Percentiles rank a stretch among this genome's conserved stretches.
Evolutionary conservation across 1,140 invertebrate genomes (phyloP).

Genomic region (Dendroctonus valens): DNA sequence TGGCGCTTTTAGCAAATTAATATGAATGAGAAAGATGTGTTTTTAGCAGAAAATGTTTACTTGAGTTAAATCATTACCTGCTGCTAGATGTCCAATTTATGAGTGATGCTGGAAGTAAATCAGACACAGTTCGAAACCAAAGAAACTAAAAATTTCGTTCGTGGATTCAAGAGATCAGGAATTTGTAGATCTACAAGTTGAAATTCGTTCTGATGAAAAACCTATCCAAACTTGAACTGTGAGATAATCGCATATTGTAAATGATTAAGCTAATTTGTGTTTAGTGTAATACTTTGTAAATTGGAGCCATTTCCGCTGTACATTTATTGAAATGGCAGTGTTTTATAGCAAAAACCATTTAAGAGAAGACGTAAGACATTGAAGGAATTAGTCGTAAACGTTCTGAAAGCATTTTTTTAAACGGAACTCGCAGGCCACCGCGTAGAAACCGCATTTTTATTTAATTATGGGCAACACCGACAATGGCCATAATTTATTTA

Average conservation of each 20-base stretch:
- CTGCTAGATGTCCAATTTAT: background rate
- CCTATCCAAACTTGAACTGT: background rate
- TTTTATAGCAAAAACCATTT: constrained; percentile 3
- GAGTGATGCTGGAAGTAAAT: background rate
- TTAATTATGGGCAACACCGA: constrained; percentile 15
- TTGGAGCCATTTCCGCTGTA: background rate
- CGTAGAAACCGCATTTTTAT: constrained; percentile 22
- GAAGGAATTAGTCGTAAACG: constrained; percentile 10
- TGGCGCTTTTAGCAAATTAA: background rate
- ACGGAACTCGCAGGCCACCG: constrained; percentile 10
- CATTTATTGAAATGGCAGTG: background rate
- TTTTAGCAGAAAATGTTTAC: background rate
- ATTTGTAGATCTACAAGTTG: background rate
- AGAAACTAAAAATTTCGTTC: too few relatives aligned
- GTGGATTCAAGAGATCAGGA: background rate
- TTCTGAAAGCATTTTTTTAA: constrained; percentile 10
- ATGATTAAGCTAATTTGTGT: background rate
- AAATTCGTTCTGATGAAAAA: background rate
- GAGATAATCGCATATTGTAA: background rate
- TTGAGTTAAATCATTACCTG: background rate
- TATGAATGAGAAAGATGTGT: constrained; percentile 1
- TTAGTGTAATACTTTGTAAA: background rate
- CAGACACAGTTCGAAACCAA: background rate
- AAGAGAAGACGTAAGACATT: constrained; percentile 6
- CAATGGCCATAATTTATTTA: constrained; percentile 18